These are phyloP conservation scores for Cyaniris semiargus DNA, from an alignment of 2,888 invertebrate genomes.

Conservation along the genomic window DNA sequence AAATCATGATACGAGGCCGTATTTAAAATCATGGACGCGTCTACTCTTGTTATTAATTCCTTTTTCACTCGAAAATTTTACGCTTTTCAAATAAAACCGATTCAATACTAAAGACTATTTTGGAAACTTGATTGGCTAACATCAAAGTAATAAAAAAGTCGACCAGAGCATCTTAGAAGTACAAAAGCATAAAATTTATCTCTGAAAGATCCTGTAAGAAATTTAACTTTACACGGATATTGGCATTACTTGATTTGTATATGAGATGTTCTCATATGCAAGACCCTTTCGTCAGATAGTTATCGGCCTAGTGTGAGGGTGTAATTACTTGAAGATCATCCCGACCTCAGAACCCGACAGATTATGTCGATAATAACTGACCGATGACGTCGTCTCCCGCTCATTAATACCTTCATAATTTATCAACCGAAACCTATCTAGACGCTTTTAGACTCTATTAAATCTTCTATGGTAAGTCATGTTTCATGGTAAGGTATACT, in stretches of 20 bases:
- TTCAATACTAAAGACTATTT: too few species aligned
- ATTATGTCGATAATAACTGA: slow-evolving; percentile 12
- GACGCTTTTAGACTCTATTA: not conserved
- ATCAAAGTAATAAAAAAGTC: too few species aligned
- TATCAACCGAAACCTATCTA: not conserved
- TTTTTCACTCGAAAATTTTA: not conserved
- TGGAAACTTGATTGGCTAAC: too few species aligned
- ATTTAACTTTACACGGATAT: not conserved
- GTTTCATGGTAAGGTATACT: not conserved
- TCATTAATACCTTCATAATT: not conserved
- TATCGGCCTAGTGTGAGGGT: not conserved
- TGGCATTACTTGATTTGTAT: not conserved
- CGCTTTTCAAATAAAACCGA: too few species aligned
- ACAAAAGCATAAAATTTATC: not conserved
- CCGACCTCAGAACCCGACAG: slow-evolving; percentile 5
- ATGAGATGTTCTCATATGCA: not conserved
- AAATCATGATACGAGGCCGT: slow-evolving; percentile 12
- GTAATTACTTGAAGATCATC: slow-evolving; percentile 16
- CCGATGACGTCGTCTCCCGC: not conserved
- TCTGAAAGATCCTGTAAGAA: not conserved
- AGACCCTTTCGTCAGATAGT: not conserved
- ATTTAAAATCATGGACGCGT: not conserved
- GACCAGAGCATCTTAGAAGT: too few species aligned
- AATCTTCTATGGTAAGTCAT: not conserved
- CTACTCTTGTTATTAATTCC: not conserved